Percentiles rank a stretch among this genome's conserved stretches.
These are phyloP conservation scores for Peromyscus maniculatus DNA, from an alignment of 2,113 vertebrate species.

Conservation along the genomic window DNA sequence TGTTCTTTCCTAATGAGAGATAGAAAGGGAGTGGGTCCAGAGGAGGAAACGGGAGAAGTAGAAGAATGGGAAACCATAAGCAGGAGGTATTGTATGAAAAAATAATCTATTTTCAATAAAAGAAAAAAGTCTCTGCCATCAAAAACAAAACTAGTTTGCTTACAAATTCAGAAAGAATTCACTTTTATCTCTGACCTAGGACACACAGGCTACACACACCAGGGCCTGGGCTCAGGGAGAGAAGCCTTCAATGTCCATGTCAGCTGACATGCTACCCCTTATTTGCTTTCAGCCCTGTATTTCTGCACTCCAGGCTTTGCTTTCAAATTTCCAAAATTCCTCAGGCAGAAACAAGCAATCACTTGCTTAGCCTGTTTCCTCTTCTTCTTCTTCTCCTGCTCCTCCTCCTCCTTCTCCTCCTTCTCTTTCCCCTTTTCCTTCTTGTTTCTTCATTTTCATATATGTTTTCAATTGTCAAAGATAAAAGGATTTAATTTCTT, in stretches of 20 bases:
- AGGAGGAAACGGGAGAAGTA: background rate
- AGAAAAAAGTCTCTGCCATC: background rate
- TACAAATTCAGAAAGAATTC: background rate
- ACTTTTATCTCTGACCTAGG: background rate
- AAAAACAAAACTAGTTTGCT: background rate
- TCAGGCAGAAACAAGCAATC: background rate
- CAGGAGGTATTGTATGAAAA: background rate
- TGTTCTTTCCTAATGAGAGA: background rate
- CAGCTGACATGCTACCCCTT: too few relatives aligned
- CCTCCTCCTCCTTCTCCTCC: too few relatives aligned
- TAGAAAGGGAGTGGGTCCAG: background rate
- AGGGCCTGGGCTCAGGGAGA: background rate
- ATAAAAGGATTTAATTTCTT: background rate
- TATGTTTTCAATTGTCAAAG: constrained; percentile 11
- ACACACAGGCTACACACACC: background rate
- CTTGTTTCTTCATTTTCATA: background rate
- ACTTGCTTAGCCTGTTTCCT: background rate
- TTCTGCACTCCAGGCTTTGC: background rate
- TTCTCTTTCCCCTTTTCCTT: background rate
- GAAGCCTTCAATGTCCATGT: background rate
- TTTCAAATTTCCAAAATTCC: background rate
- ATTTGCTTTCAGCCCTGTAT: background rate
- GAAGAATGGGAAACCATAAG: too few relatives aligned
- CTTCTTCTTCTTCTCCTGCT: too few relatives aligned
- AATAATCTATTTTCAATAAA: background rate